Evolutionary conservation across 2,888 invertebrate species (phyloP), one percentile per base, ranked within the genome.

Genomic region (Zele albiditarsus): DNA sequence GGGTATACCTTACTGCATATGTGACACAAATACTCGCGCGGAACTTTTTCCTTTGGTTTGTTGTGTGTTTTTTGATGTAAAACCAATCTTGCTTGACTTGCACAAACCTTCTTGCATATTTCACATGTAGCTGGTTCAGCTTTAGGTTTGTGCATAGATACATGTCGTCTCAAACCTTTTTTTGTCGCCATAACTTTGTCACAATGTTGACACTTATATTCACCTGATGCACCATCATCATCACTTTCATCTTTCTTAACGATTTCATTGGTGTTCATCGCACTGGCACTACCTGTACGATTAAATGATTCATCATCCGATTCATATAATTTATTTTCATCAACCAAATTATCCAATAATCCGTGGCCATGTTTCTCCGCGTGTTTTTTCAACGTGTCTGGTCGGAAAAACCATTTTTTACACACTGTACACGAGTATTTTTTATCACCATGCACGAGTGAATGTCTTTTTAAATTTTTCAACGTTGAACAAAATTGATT

Each of bases 1-100:
- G 89, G 89, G 68, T 89, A 89, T 3, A 89, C 89, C 79, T 89
- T 89, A 77, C 89, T 89, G 78, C 89, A 89, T 23, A 89, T 89
- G 73, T 89, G 89, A 79, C 89, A 89, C 2, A 89, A 80, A 72
- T 89, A 89, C 75, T 89, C 89, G 20, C 89, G 82, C 23, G 88
- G 88, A 12, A 87, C 84, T 69, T 89, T 86, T 70, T 89, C 89
- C 74, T 89, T 89, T 6, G 89, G 88, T 70, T 88, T 89, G 69
- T 83, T 85, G 76, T 89, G 89, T 20, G 88, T 89, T 62, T 86
- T 87, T 66, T 88, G 87, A 80, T 89, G 89, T 5, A 89, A 81
- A 28, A 83, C 82, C 0, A 89, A 83, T 49, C 89, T 85, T 2
- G 89, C 89, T 70, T 86, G 87, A 76, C 89, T 89, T 12, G 89